Conservation (phyloP, 1,140 invertebrate genomes). For the Gonatopus flavifemur region DNA sequence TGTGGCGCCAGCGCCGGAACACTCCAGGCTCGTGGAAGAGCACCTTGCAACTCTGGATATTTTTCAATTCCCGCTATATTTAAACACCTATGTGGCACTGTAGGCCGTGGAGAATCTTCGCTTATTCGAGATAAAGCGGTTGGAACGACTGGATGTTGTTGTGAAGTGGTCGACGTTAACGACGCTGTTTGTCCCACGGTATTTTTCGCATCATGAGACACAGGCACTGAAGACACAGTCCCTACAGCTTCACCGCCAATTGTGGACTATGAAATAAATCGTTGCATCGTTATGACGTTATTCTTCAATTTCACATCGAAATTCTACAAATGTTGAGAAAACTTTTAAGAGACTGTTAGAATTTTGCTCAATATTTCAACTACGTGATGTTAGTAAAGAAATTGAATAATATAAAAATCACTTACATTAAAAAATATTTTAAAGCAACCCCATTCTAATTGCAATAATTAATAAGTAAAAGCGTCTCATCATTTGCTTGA, state of each 20-base stretch:
- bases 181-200: constrained; percentile 28
- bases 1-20: constrained; percentile 64
- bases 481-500: too few relatives aligned
- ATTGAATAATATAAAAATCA: background rate
- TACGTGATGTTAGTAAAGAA: background rate
- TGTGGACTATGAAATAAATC: constrained; percentile 31
- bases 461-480: background rate
- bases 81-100: constrained; percentile 56
- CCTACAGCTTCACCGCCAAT: constrained; percentile 31
- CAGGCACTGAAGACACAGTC: constrained; percentile 26
- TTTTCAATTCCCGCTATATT: constrained; percentile 71
- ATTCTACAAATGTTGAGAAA: too few relatives aligned
- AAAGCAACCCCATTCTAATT: too few relatives aligned
- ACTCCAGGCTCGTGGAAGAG: constrained; percentile 75
- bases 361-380: background rate
- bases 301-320: too few relatives aligned
- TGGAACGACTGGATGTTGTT: constrained; percentile 38
- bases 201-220: constrained; percentile 32
- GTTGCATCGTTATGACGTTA: background rate
- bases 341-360: background rate
- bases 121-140: constrained; percentile 62
- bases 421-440: background rate
- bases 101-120: constrained; percentile 58
- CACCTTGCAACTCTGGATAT: constrained; percentile 68
- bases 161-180: constrained; percentile 26